Evolutionary conservation across 2,113 vertebrate species (phyloP).

Genomic region (Eidolon helvum): DNA sequence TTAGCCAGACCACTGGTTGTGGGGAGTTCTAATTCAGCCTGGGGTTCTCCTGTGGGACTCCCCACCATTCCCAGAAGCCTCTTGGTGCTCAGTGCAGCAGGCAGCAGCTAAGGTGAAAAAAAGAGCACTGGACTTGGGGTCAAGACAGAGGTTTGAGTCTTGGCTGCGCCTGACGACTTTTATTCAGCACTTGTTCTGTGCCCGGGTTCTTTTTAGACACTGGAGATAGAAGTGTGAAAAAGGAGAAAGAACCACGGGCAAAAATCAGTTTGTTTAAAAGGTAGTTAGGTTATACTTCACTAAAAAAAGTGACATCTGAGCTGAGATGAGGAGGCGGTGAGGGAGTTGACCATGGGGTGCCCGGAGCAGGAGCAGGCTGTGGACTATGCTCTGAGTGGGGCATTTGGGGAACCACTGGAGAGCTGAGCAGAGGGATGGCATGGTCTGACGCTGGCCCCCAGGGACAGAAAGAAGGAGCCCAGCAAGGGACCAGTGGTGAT

Average conservation of each 20-base stretch:
- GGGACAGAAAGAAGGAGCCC: neutral
- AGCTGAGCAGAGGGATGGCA: neutral
- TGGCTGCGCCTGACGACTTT: neutral
- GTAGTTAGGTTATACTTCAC: neutral
- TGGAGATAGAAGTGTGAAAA: neutral
- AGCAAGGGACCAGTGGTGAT: neutral
- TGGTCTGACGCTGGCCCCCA: neutral
- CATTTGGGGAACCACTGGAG: neutral
- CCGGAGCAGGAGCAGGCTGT: neutral
- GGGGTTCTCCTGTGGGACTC: neutral
- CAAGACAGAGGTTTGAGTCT: neutral
- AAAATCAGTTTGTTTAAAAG: neutral
- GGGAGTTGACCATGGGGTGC: accelerated
- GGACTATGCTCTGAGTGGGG: neutral
- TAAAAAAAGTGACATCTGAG: neutral
- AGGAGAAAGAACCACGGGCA: neutral
- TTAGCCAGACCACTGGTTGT: neutral
- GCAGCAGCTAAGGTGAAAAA: neutral
- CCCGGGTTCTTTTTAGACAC: neutral
- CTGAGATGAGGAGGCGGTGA: neutral
- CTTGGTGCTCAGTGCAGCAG: neutral
- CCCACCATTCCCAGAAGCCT: neutral
- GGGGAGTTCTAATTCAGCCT: neutral
- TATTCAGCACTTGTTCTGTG: neutral
- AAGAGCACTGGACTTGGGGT: neutral